Conservation (phyloP, 2,888 invertebrate species). For the Andrena bucephala region DNA sequence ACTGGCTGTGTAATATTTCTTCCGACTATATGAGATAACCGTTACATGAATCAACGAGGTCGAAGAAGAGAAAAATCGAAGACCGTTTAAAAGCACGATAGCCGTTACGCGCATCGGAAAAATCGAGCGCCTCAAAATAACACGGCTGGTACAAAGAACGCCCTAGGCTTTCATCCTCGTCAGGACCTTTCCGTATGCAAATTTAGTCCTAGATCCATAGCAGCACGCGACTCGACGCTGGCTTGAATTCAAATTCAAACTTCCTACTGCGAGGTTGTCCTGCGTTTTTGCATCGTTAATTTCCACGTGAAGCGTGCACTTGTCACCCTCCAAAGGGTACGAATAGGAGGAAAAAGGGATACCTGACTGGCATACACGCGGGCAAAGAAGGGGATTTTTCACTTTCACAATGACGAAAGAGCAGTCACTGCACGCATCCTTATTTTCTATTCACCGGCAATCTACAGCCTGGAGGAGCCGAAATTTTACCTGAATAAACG, state of each 20-base stretch:
- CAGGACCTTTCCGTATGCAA: conserved; percentile 65
- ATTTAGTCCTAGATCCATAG: conserved; percentile 61
- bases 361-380: conserved; percentile 42
- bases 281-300: conserved; percentile 63
- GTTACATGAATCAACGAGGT: neutral
- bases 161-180: conserved; percentile 46
- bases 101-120: conserved; percentile 64
- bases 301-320: conserved; percentile 65
- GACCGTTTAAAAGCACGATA: conserved; percentile 53
- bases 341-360: conserved; percentile 12
- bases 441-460: neutral
- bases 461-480: neutral
- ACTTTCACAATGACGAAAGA: conserved; percentile 25
- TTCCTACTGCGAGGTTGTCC: conserved; percentile 53
- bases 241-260: conserved; percentile 75
- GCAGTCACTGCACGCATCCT: conserved; percentile 14
- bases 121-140: conserved; percentile 44
- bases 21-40: neutral
- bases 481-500: conserved; percentile 26
- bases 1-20: neutral
- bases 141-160: conserved; percentile 43
- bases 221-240: conserved; percentile 76
- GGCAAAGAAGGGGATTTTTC: conserved; percentile 33
- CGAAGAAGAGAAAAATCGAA: conserved; percentile 25
- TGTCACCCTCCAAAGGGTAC: conserved; percentile 54